Percentiles rank a stretch among this genome's conserved stretches.
Conservation (phyloP, 1,140 invertebrate species). For the Parasteatoda tepidariorum region DNA sequence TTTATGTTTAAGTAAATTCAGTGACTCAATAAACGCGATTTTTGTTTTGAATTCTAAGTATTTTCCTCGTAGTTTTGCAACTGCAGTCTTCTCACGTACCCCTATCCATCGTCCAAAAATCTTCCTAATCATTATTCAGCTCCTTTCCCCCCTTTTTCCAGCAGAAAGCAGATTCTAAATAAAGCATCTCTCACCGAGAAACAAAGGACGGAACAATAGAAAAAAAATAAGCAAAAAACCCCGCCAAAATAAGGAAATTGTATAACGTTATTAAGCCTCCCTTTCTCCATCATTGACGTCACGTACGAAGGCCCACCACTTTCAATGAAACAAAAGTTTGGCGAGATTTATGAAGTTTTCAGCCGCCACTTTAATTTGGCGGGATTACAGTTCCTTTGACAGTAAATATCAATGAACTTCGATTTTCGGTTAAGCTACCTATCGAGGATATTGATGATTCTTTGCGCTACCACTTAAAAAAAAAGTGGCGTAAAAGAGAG, state of each 20-base stretch:
- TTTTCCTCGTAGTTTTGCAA: too few species aligned
- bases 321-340: constrained; percentile 18
- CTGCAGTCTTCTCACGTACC: too few species aligned
- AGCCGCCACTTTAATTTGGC: constrained; percentile 28
- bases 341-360: constrained; percentile 35
- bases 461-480: not conserved
- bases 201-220: not conserved
- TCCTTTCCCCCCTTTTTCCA: not conserved
- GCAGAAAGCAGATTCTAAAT: not conserved
- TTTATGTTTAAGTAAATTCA: too few species aligned
- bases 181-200: not conserved
- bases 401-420: constrained; percentile 45
- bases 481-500: not conserved
- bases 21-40: too few species aligned
- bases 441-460: constrained; percentile 10
- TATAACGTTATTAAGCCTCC: constrained; percentile 22
- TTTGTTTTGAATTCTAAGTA: too few species aligned
- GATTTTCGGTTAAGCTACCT: constrained; percentile 20
- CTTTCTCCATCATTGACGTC: constrained; percentile 28
- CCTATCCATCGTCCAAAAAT: not conserved
- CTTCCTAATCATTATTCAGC: not conserved
- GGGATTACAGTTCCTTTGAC: constrained; percentile 27
- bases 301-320: not conserved
- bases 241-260: constrained; percentile 23
- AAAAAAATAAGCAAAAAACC: not conserved